phyloP scores from a whole-genome alignment of 2,113 vertebrate species.

The human region DNA sequence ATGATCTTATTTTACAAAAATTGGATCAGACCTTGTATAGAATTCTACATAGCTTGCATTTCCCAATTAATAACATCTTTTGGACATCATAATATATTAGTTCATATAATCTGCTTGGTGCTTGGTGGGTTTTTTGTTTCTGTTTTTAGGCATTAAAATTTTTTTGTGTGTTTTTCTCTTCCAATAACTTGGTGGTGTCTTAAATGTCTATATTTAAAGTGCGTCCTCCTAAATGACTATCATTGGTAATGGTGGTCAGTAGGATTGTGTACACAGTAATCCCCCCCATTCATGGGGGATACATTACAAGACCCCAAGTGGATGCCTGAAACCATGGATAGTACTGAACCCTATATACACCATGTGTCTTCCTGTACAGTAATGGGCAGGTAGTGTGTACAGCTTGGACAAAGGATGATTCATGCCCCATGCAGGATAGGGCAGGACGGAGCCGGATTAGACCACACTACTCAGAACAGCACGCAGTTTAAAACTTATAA shows the following conservation, averaged over 20 bases:
- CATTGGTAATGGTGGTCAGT: neutral
- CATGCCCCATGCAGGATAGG: neutral
- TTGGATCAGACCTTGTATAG: neutral
- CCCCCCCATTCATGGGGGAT: neutral
- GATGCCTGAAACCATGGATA: neutral
- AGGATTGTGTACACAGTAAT: neutral
- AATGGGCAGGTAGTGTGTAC: neutral
- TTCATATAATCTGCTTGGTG: neutral
- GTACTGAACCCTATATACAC: neutral
- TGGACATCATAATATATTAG: neutral
- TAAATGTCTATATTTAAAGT: neutral
- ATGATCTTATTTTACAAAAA: neutral
- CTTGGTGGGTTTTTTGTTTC: neutral
- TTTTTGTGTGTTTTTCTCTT: too few species aligned
- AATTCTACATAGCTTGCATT: neutral
- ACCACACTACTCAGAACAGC: neutral
- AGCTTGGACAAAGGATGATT: neutral
- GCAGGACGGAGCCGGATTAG: neutral
- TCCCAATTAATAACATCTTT: neutral
- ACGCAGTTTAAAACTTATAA: neutral
- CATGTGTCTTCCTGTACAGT: neutral
- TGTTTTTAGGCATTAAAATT: neutral
- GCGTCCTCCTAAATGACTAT: neutral
- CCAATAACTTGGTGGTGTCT: neutral
- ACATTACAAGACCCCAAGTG: neutral